phyloP scores from a whole-genome alignment of 2,888 invertebrate species.

The Maniola hyperantus region DNA sequence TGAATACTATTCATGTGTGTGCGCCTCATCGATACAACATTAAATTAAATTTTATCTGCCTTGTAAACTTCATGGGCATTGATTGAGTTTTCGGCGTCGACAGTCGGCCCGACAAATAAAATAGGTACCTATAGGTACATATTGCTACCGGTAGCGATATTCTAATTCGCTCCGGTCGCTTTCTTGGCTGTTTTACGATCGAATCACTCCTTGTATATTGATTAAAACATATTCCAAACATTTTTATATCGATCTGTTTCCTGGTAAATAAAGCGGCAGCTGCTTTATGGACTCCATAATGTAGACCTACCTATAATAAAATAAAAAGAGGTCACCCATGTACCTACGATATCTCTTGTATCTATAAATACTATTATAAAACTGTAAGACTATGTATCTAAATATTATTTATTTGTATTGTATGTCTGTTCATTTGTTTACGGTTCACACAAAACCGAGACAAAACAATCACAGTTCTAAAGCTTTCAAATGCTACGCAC shows the following conservation, averaged over 20 bases:
- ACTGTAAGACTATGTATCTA: too few relatives aligned
- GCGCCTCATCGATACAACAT: conserved; percentile 69
- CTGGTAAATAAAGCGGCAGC: conserved; percentile 20
- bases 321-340: background rate
- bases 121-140: background rate
- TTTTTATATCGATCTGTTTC: conserved; percentile 26
- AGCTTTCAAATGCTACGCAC: too few relatives aligned
- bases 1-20: conserved; percentile 49
- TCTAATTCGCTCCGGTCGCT: conserved; percentile 60
- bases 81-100: conserved; percentile 69
- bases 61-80: conserved; percentile 76
- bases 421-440: too few relatives aligned
- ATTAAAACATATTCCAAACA: conserved; percentile 48
- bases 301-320: background rate
- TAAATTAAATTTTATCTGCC: conserved; percentile 78
- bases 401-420: too few relatives aligned
- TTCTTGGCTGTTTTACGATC: conserved; percentile 51
- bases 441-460: too few relatives aligned
- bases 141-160: conserved; percentile 61
- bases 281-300: conserved; percentile 8
- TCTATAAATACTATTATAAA: too few relatives aligned
- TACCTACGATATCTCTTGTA: background rate
- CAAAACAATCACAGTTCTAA: too few relatives aligned
- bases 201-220: conserved; percentile 48
- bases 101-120: conserved; percentile 42